Evolutionary conservation across 2,888 invertebrate genomes (phyloP), one percentile per base, ranked within the genome.

Genomic region (Torymus texanus): DNA sequence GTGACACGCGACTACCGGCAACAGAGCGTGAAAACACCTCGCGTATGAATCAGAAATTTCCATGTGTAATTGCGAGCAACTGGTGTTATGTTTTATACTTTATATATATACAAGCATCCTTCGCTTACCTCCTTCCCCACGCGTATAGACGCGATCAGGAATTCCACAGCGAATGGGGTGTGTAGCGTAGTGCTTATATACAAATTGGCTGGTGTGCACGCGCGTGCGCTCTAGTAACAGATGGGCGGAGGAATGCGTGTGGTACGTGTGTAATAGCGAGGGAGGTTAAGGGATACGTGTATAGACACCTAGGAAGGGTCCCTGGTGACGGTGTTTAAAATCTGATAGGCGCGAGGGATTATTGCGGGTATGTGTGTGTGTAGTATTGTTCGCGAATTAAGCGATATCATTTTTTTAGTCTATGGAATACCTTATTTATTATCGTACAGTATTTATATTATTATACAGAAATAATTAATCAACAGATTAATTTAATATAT

Each of bases 31-130:
- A 83, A 73, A 66, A 66, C 24, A 51, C 41, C 4, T 21, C 11
- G 53, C 18, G 85, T 87, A 87, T 87, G 86, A 87, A 89, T 89
- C 89, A 87, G 87, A 83, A 87, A 89, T 90, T 89, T 88, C 86
- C 89, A 89, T 89, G 87, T 84, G 86, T 89, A 89, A 89, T 89
- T 89, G 88, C 85, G 84, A 82, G 86, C 88, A 89, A 89, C 88
- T 89, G 89, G 86, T 87, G 86, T 41, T 41, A 8, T 41, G 5
- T 41, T 41, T 8, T 29, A 5, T 29, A 5, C 84, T 83, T 82
- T 82, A 8, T 61, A 8, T 61, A 74, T 75, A 67, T 71, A 29
- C 51, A 79, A 53, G 10, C 1, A 21, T n/a, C 21, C 16, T 29
- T 29, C 4, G 29, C 3, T 29, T 5, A 3, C 24, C 29, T 5